Conservation (phyloP, 92 coral and sea anemone genomes). For the Isaurus tuberculatus region DNA sequence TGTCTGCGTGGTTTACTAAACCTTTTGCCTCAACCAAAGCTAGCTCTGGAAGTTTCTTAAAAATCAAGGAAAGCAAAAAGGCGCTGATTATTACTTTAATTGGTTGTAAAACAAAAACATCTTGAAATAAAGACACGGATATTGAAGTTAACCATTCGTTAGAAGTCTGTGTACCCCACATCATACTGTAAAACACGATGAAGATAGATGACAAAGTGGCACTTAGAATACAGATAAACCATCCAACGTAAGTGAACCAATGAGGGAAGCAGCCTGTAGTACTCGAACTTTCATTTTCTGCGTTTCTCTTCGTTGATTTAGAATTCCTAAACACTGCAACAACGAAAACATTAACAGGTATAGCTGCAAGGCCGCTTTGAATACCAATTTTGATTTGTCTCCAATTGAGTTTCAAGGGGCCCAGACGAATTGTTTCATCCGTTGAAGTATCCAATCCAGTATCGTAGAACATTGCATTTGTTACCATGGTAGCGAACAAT, state of each 20-base stretch:
- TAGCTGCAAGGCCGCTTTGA: conserved; percentile 72
- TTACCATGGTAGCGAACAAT: conserved; percentile 75
- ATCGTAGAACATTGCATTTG: conserved; percentile 83
- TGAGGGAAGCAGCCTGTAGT: conserved; percentile 49
- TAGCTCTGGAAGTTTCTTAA: conserved; percentile 65
- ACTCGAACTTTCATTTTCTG: background rate
- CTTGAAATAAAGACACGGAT: conserved; percentile 75
- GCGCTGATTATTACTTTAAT: conserved; percentile 68
- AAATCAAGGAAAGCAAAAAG: conserved; percentile 66
- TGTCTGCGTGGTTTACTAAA: background rate
- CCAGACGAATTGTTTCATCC: conserved; percentile 63
- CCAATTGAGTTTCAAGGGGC: conserved; percentile 79
- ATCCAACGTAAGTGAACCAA: conserved; percentile 62
- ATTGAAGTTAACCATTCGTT: conserved; percentile 87
- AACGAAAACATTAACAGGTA: conserved; percentile 72
- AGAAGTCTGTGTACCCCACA: conserved; percentile 83
- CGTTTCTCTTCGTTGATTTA: conserved; percentile 27
- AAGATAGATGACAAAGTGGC: conserved; percentile 59
- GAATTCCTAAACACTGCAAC: conserved; percentile 71
- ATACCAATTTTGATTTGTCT: conserved; percentile 77
- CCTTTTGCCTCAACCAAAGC: conserved; percentile 25
- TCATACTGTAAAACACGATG: conserved; percentile 74
- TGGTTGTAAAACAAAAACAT: conserved; percentile 76
- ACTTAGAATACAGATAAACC: conserved; percentile 64
- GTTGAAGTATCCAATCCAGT: conserved; percentile 40